Conservation (phyloP, 2,113 vertebrate genomes). For the Hyaena hyaena region DNA sequence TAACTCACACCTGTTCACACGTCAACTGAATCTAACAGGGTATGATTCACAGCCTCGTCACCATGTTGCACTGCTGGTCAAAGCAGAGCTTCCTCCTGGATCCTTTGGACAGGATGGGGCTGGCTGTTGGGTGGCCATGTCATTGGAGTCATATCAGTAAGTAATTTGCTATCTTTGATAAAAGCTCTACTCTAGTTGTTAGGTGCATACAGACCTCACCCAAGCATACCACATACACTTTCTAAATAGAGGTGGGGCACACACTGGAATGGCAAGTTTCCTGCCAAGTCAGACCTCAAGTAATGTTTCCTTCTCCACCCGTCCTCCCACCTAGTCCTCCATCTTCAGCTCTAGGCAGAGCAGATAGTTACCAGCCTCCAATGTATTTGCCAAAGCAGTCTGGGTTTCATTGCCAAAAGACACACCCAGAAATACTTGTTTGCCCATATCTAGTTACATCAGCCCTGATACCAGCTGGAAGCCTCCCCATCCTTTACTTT, state of each 20-base stretch:
- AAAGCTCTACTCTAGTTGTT: neutral
- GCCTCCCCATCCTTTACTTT: neutral
- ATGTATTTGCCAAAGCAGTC: neutral
- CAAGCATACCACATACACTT: neutral
- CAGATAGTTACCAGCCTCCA: neutral
- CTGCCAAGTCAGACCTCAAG: conserved; percentile 14
- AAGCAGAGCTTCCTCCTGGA: neutral
- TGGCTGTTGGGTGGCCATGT: neutral
- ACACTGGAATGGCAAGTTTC: neutral
- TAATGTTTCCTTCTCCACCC: neutral
- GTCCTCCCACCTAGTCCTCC: neutral
- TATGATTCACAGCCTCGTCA: neutral
- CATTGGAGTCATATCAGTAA: neutral
- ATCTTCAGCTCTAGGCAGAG: neutral
- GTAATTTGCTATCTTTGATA: conserved; percentile 15
- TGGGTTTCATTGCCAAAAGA: conserved; percentile 24
- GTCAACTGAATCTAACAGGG: neutral
- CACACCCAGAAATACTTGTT: neutral
- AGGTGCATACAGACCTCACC: neutral
- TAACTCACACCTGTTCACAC: neutral
- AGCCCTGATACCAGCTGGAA: neutral
- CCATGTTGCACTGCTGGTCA: neutral
- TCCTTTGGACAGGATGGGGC: neutral
- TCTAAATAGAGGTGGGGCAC: conserved; percentile 31
- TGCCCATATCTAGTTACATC: neutral